Conservation (phyloP, 2,797 vertebrate species). For the Rhynchotus rufescens region DNA sequence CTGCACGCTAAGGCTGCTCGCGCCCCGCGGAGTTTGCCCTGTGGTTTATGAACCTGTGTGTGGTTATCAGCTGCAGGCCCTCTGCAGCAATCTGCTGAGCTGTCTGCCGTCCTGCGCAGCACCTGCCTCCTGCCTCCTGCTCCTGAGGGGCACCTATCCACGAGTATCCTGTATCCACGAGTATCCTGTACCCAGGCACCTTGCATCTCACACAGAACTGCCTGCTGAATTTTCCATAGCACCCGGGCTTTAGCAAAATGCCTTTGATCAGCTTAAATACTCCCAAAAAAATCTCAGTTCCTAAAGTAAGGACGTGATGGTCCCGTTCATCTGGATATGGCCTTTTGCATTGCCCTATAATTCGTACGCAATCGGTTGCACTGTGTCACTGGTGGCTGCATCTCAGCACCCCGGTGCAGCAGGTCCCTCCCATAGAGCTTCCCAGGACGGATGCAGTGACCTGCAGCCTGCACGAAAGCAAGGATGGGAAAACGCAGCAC, state of each 20-base stretch:
- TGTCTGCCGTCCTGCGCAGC: background rate
- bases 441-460: fast-evolving
- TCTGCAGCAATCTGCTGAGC: background rate
- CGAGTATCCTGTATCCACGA: background rate
- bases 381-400: background rate
- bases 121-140: background rate
- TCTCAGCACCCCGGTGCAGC: background rate
- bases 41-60: background rate
- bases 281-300: background rate
- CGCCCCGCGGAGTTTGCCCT: background rate
- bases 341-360: background rate
- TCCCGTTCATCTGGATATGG: background rate
- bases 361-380: background rate
- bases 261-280: background rate
- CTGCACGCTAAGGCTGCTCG: background rate
- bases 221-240: background rate
- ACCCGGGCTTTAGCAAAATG: background rate
- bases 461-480: background rate
- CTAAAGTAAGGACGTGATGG: background rate
- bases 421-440: background rate
- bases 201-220: background rate
- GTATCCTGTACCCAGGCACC: background rate
- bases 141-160: background rate
- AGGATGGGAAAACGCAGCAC: background rate
- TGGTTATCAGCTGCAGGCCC: background rate